Evolutionary conservation across 2,113 vertebrate species (phyloP), one percentile per base, ranked within the genome.

Genomic region (Thamnaconus septentrionalis): DNA sequence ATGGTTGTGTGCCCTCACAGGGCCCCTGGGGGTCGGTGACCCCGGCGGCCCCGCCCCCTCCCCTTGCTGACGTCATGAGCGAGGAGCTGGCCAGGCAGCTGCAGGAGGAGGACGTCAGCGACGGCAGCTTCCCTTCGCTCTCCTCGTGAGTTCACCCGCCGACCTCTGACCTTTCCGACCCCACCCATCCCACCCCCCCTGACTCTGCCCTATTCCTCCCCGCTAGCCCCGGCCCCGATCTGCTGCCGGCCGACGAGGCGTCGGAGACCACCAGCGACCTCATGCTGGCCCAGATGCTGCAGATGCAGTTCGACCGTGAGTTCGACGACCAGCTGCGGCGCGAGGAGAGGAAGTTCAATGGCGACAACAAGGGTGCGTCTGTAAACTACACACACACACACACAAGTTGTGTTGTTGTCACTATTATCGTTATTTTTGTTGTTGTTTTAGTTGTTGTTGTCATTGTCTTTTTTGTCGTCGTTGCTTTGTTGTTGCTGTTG

Each of bases 261-360:
- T 7, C 12, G 1, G 97, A 98, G 3, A 99, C 97, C 1, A 88
- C 92, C 58, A 98, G 95, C 4, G 97, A 99, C 86, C 89, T 96
- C 66, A 95, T 98, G 92, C 88, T 99, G 53, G 97, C 97, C 49
- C 93, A 98, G 89, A 97, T 99, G 97, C 89, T 99, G 65, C 97
- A 99, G 90, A 95, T 95, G 94, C 93, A 99, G 81, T 99, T 96
- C 63, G 97, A 99, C 81, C 91, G 92, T n/a, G 97, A 99, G 83
- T 98, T 93, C 5, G 97, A 99, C 31, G 91, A 94, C 0, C 97
- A 98, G 83, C 94, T 99, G 49, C 93, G 93, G 2, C 92, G 93
- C 5, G 97, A 98, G 78, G 96, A 99, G 86, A 96, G 91, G 83
- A 99, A 97, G 71, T 95, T 98, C 86, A 98, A 98, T 43, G 96